A percentile compares a stretch with the other conserved stretches of the same genome.
Evolutionary conservation across 2,797 vertebrate species (phyloP).

Genomic region (Poeciliopsis paucimaculata): DNA sequence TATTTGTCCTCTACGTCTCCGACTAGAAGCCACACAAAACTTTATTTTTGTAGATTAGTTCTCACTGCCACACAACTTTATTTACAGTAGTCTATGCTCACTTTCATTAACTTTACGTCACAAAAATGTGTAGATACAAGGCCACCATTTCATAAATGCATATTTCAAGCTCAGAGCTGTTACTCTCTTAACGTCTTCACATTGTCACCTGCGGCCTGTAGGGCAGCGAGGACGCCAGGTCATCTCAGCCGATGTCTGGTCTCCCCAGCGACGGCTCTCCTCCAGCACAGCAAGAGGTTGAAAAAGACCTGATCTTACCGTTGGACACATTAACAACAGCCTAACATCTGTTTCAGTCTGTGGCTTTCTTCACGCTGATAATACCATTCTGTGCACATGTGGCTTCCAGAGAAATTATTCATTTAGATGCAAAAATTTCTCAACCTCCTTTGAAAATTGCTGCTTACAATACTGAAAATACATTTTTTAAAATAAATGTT

Average conservation of each 20-base stretch:
- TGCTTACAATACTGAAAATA: background rate
- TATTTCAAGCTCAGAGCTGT: constrained; percentile 13
- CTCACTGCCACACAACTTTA: background rate
- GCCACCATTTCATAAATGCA: constrained; percentile 6
- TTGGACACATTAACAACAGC: constrained; percentile 65
- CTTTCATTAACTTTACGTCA: background rate
- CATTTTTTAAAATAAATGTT: background rate
- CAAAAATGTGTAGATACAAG: constrained; percentile 1
- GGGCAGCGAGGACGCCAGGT: constrained; percentile 77
- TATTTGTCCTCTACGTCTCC: background rate
- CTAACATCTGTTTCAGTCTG: constrained; percentile 57
- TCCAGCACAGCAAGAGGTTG: constrained; percentile 75
- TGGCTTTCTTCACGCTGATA: constrained; percentile 24
- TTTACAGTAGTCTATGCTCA: background rate
- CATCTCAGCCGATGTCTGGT: constrained; percentile 74
- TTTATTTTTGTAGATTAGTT: background rate
- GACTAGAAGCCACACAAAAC: background rate
- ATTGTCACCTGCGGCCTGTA: constrained; percentile 74
- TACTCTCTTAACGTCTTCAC: constrained; percentile 60
- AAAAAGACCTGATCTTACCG: constrained; percentile 60
- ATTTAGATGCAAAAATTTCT: background rate
- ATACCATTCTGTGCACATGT: constrained; percentile 47
- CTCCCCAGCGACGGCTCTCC: constrained; percentile 71
- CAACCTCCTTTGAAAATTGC: background rate
- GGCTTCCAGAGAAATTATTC: constrained; percentile 20